Evolutionary conservation across 2,113 vertebrate species (phyloP).

Genomic region (Oncorhynchus kisutch): DNA sequence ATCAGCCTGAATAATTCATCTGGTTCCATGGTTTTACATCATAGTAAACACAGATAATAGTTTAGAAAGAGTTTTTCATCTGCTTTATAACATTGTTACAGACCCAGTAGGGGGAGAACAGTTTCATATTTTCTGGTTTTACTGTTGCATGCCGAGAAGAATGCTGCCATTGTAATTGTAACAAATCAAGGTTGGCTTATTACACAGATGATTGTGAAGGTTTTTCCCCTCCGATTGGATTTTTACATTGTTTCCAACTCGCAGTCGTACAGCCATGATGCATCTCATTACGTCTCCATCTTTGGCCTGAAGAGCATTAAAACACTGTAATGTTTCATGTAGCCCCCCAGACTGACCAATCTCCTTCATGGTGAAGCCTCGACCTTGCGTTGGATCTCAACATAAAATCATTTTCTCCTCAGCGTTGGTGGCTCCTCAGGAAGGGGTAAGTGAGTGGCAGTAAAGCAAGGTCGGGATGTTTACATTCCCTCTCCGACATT

Average conservation of each 20-base stretch:
- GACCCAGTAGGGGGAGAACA: too few species aligned
- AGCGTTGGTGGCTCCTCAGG: neutral
- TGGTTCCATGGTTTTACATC: neutral
- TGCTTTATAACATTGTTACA: neutral
- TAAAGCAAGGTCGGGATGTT: slow-evolving; percentile 24
- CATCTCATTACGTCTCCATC: too few species aligned
- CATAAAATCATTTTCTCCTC: neutral
- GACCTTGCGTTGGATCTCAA: too few species aligned
- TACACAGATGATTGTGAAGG: too few species aligned
- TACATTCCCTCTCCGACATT: slow-evolving; percentile 7
- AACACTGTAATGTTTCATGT: too few species aligned
- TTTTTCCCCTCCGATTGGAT: too few species aligned
- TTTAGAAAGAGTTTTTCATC: neutral
- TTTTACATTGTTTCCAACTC: too few species aligned
- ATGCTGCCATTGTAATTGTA: neutral
- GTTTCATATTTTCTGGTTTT: neutral
- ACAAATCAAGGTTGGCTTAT: neutral
- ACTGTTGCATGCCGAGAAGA: neutral
- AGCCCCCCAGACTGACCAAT: too few species aligned
- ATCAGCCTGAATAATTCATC: slow-evolving; percentile 16
- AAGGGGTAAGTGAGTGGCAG: neutral
- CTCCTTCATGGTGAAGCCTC: too few species aligned
- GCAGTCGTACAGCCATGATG: too few species aligned
- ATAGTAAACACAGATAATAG: slow-evolving; percentile 8
- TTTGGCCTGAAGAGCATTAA: too few species aligned